Percentiles rank a stretch among this genome's conserved stretches.
phyloP scores from a whole-genome alignment of 2,888 invertebrate genomes.

The Drosophila leonis region DNA sequence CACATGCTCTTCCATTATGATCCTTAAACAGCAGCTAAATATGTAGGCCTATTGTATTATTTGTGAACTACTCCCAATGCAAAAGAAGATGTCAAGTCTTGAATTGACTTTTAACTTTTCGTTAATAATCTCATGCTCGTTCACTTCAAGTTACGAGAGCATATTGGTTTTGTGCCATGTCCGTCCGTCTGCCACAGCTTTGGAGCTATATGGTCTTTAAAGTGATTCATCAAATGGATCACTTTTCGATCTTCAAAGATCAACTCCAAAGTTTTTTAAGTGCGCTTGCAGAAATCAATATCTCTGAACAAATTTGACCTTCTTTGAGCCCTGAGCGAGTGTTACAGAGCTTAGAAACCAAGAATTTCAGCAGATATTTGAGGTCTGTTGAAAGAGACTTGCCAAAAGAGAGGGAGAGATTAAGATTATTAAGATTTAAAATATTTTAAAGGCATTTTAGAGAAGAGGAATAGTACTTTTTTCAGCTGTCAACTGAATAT shows the following conservation, averaged over 20 bases:
- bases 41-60: background rate
- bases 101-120: background rate
- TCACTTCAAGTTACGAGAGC: background rate
- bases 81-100: background rate
- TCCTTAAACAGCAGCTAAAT: slow-evolving; percentile 23
- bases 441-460: no score
- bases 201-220: background rate
- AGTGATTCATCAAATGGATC: slow-evolving; percentile 7
- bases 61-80: background rate
- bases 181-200: slow-evolving; percentile 1
- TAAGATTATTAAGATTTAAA: no score
- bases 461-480: no score
- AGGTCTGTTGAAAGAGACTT: background rate
- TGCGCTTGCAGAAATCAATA: background rate
- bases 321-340: background rate
- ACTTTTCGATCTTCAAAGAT: background rate
- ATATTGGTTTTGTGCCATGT: background rate
- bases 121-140: background rate
- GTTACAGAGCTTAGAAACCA: background rate
- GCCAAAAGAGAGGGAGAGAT: background rate
- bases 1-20: slow-evolving; percentile 55
- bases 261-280: background rate
- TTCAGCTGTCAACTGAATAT: no score
- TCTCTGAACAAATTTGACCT: background rate
- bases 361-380: background rate